Base-by-base conservation (phyloP, 2,113 vertebrate species). In the Camelus bactrianus region DNA sequence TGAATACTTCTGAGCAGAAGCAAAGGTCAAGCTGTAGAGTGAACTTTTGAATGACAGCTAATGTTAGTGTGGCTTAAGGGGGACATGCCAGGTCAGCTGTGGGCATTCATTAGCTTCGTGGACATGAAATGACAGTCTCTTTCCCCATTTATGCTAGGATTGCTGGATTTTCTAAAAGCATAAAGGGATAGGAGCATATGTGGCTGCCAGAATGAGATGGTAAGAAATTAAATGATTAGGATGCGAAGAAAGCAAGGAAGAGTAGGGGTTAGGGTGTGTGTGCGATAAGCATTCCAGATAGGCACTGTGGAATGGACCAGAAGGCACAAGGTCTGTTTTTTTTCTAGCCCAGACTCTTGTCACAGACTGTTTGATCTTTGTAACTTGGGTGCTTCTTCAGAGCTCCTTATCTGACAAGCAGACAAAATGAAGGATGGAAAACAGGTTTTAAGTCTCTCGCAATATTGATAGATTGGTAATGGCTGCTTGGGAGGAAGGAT, bases 301-400 rank as follows among this genome's bases (percentile, higher is more conserved):
- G 83, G 9, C 42, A 62, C 38, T 77, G 58, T 95, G 86, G 65
- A 79, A 42, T 93, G 54, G 65, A 84, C 65, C 81, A 35, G 65
- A 89, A 94, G 54, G 69, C 90, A 65, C 19, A 65, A 20, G 42
- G 42, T 91, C 95, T 97, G 96, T 2, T 58, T 46, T 70, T 94
- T 97, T 96, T 97, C 94, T 72, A 91, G 50, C 26, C 48, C 6
- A 35, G 56, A 89, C 42, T 58, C 70, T 95, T 95, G 89, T 91
- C 85, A 94, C 60, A 67, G 46, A 89, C 58, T 96, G 67, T 96
- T 95, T 97, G 94, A 97, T 92, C 92, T 98, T 77, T 95, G 89
- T n/a, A 26, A 26, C 81, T 95, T 84, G 85, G 84, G 60, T 70
- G 60, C 60, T 54, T 84, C 75, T 92, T 96, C 88, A 67, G 65